phyloP scores from a whole-genome alignment of 2,797 vertebrate species.

The Tachyglossus aculeatus region DNA sequence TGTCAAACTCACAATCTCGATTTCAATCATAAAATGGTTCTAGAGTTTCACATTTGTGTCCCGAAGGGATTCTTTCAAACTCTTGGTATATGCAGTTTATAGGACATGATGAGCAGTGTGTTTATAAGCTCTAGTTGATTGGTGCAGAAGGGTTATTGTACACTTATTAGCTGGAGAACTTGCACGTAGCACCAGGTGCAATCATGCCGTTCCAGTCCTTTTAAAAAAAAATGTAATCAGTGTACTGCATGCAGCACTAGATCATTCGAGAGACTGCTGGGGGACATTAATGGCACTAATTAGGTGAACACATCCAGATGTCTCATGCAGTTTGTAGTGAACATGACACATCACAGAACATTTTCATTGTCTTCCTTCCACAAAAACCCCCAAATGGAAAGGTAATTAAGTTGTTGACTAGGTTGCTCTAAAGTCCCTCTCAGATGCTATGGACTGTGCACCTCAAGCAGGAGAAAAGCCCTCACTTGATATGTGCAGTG shows the following conservation, averaged over 20 bases:
- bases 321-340: constrained; percentile 15
- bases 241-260: neutral
- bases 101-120: neutral
- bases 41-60: neutral
- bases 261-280: constrained; percentile 2
- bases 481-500: neutral
- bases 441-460: neutral
- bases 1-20: neutral
- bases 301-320: constrained; percentile 27
- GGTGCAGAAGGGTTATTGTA: neutral
- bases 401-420: neutral
- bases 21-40: neutral
- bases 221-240: neutral
- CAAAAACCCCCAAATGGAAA: constrained; percentile 5
- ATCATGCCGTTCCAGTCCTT: neutral
- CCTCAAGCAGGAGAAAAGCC: neutral
- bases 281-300: constrained; percentile 8
- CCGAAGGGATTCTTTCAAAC: neutral
- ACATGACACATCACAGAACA: neutral
- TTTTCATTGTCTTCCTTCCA: constrained; percentile 11
- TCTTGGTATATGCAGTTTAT: neutral
- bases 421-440: neutral
- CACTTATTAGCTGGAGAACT: neutral
- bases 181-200: neutral
- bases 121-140: neutral